Conservation (phyloP, 2,113 vertebrate genomes). For the Jacana jacana region DNA sequence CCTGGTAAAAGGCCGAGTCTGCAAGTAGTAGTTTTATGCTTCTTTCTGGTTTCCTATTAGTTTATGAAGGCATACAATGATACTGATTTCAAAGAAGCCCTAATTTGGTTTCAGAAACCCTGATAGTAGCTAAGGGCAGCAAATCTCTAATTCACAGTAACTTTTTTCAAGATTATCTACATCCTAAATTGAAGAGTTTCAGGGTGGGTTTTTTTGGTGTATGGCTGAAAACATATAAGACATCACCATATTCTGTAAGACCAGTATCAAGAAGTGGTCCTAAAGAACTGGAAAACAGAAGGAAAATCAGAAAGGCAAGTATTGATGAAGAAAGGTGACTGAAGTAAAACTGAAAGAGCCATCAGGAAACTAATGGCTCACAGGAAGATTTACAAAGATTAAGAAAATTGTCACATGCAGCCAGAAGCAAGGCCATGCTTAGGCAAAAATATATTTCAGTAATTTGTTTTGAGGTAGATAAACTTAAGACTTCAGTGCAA, state of each 20-base stretch:
- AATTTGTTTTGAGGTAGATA: background rate
- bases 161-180: background rate
- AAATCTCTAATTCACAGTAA: background rate
- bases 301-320: background rate
- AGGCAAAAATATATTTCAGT: background rate
- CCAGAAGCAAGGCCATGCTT: background rate
- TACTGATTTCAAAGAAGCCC: background rate
- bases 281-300: background rate
- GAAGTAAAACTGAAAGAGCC: background rate
- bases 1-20: background rate
- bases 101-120: background rate
- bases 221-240: background rate
- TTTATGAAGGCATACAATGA: background rate
- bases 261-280: background rate
- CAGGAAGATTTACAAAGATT: background rate
- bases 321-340: background rate
- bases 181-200: background rate
- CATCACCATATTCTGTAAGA: background rate
- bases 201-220: background rate
- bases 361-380: background rate
- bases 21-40: background rate
- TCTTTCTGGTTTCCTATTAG: background rate
- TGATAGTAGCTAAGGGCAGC: background rate
- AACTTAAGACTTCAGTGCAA: background rate
- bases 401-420: background rate